Conservation (phyloP, 1,140 invertebrate genomes). For the Anastrepha ludens region DNA sequence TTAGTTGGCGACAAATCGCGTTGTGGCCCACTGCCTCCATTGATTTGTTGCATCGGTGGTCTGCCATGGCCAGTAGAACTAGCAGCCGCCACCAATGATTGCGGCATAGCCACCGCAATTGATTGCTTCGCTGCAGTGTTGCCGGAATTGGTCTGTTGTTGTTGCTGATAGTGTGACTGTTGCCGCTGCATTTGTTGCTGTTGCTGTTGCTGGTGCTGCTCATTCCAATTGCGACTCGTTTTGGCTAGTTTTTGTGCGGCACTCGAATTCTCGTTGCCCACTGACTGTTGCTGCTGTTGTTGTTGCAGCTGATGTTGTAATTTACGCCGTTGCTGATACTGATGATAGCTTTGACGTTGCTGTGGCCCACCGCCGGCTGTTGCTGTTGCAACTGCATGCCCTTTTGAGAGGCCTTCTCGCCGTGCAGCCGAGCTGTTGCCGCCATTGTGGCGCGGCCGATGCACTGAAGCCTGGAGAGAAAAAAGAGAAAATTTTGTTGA, state of each 20-base stretch:
- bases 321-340: slow-evolving; percentile 56
- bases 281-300: slow-evolving; percentile 42
- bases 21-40: slow-evolving; percentile 4
- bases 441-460: slow-evolving; percentile 59
- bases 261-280: slow-evolving; percentile 44
- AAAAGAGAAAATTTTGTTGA: slow-evolving; percentile 16
- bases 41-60: slow-evolving; percentile 10
- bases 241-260: slow-evolving; percentile 39
- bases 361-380: slow-evolving; percentile 12
- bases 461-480: slow-evolving; percentile 58
- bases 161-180: slow-evolving; percentile 42
- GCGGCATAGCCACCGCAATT: slow-evolving; percentile 55
- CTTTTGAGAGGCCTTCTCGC: neutral
- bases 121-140: slow-evolving; percentile 55
- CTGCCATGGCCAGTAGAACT: neutral
- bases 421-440: slow-evolving; percentile 1
- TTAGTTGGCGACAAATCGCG: slow-evolving; percentile 30
- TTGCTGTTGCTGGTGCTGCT: slow-evolving; percentile 55
- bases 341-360: slow-evolving; percentile 53
- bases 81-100: slow-evolving; percentile 28
- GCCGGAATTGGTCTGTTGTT: slow-evolving; percentile 30
- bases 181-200: slow-evolving; percentile 43
- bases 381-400: slow-evolving; percentile 9
- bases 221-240: slow-evolving; percentile 24
- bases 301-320: slow-evolving; percentile 54